A percentile compares a stretch with the other conserved stretches of the same genome.
Conservation (phyloP, 2,888 invertebrate species). For the Euplagia quadripunctaria region DNA sequence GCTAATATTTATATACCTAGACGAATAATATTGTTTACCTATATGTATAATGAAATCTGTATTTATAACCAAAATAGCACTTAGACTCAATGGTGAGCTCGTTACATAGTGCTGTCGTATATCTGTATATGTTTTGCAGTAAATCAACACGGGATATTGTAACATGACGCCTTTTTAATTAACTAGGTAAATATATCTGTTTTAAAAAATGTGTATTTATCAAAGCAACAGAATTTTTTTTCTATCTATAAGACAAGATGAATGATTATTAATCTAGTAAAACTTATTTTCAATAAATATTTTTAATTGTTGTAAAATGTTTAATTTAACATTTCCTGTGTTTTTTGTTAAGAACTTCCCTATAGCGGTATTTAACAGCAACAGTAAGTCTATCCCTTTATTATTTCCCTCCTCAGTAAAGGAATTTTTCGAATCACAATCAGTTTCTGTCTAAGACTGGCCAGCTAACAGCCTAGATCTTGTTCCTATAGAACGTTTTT, state of each 20-base stretch:
- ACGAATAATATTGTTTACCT: background rate
- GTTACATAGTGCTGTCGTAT: background rate
- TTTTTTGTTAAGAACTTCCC: background rate
- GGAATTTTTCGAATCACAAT: too few species aligned
- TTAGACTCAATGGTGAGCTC: background rate
- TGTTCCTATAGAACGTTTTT: too few species aligned
- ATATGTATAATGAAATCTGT: too few species aligned
- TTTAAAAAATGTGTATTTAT: conserved; percentile 3
- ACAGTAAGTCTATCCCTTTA: too few species aligned
- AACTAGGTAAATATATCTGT: too few species aligned
- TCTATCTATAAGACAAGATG: conserved; percentile 45
- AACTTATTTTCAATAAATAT: conserved; percentile 41
- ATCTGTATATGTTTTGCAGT: background rate
- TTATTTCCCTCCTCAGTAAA: too few species aligned
- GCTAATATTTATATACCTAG: background rate
- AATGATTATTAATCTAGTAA: conserved; percentile 33
- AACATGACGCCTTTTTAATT: too few species aligned
- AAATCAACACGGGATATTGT: background rate
- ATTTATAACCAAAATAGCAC: background rate
- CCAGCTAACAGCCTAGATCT: too few species aligned
- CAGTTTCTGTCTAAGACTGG: too few species aligned
- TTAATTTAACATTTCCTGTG: conserved; percentile 14
- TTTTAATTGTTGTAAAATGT: conserved; percentile 17
- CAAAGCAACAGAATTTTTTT: conserved; percentile 7
- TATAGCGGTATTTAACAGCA: background rate